Evolutionary conservation across 2,888 invertebrate genomes (phyloP), one percentile per base, ranked within the genome.

Genomic region (Leptothorax acervorum): DNA sequence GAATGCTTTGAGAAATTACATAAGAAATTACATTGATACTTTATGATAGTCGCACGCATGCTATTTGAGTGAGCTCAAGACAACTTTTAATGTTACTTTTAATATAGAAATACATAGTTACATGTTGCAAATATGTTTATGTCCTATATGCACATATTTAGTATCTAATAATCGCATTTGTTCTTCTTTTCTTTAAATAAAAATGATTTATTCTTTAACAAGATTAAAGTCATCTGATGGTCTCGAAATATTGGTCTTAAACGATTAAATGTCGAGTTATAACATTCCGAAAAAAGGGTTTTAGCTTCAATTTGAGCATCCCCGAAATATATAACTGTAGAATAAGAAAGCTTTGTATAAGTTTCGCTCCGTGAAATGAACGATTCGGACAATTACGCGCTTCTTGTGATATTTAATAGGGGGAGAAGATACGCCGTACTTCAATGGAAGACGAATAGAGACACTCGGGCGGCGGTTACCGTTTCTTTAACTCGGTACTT

Each of bases 401-500:
- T 71, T 71, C 71, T 62, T 63, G 63, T 35, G 48, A 31, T 48
- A 35, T 51, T 48, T 75, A 45, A 74, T 23, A 74, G n/a, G 31
- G 23, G 2, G 12, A n/a, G n/a, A 51, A 53, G 42, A 42, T 9
- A 23, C 31, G 60, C 51, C 51, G 31, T 63, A 23, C n/a, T 23
- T 48, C 35, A 48, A 48, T 35, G 31, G 45, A 60, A 66, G 45
- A 45, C 65, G 28, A 66, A 66, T 66, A 31, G 31, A 66, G 42
- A 51, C 12, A 42, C 76, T 78, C 65, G 48, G 15, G 62, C 18
- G 42, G 70, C 35, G 53, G 53, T 18, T 70, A 51, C 63, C 48
- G 75, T 51, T 85, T 62, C 85, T 83, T 85, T 78, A 78, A 78
- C 78, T 78, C 78, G 60, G 12, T 12, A 51, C 60, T 81, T 71